phyloP scores from a whole-genome alignment of 1,140 invertebrate genomes.

The Drosophila paulistorum region DNA sequence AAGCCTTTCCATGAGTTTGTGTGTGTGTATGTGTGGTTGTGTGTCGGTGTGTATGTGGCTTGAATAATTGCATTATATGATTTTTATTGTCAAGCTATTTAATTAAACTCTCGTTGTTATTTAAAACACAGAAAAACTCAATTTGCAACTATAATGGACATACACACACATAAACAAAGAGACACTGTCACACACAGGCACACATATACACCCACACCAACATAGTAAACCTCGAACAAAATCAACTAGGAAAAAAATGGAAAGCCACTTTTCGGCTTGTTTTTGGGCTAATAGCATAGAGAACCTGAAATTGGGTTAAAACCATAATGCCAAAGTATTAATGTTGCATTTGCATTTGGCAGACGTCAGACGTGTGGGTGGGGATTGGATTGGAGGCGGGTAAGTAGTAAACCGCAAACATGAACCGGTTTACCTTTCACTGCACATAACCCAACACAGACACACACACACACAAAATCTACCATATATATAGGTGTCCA shows the following conservation, averaged over 20 bases:
- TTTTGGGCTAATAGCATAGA: conserved; percentile 33
- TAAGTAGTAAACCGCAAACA: conserved; percentile 44
- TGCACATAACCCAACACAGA: conserved; percentile 26
- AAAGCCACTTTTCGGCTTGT: conserved; percentile 25
- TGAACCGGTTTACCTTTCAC: conserved; percentile 38
- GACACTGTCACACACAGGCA: conserved; percentile 21
- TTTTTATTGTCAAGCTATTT: conserved; percentile 45
- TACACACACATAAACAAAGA: conserved; percentile 19
- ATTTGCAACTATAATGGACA: conserved; percentile 60
- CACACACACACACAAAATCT: neutral
- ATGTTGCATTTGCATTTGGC: conserved; percentile 51
- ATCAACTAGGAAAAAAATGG: conserved; percentile 27
- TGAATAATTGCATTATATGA: conserved; percentile 43
- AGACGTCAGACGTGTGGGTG: neutral
- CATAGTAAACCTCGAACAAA: conserved; percentile 42
- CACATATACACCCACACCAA: conserved; percentile 28
- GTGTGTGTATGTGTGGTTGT: neutral
- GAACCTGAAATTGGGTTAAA: conserved; percentile 71
- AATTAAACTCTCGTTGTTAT: conserved; percentile 45
- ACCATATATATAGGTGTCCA: neutral
- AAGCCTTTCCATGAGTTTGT: neutral
- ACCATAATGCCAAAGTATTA: conserved; percentile 72
- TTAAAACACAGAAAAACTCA: conserved; percentile 44
- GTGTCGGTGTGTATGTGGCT: neutral
- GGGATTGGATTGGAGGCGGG: neutral